Evolutionary conservation across 2,888 invertebrate genomes (phyloP).

Genomic region (Nephrotoma guestfalica): DNA sequence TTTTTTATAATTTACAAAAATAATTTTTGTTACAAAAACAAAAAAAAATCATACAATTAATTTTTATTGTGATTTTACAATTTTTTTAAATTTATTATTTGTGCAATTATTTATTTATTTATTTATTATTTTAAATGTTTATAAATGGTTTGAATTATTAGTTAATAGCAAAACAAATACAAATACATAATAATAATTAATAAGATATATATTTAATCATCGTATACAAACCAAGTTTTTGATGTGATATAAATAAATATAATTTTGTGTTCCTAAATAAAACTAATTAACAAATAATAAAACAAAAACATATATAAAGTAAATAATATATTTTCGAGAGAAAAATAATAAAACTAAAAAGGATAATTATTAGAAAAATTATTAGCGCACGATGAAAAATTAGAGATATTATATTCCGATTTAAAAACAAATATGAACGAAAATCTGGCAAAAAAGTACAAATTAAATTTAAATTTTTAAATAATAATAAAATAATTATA

Average conservation of each 20-base stretch:
- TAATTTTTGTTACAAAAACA: not conserved
- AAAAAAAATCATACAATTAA: not conserved
- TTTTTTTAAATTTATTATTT: not conserved
- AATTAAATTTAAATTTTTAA: not conserved
- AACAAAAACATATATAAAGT: not conserved
- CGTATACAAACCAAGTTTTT: not conserved
- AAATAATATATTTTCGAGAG: not conserved
- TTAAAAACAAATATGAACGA: not conserved
- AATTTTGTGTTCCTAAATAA: not conserved
- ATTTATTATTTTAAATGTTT: not conserved
- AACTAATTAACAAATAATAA: not conserved
- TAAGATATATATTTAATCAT: not conserved
- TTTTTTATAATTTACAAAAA: not conserved
- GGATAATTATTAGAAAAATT: not conserved
- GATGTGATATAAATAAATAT: not conserved
- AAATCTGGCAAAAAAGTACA: not conserved
- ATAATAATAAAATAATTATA: not conserved
- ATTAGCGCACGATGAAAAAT: not conserved
- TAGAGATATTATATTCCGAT: not conserved
- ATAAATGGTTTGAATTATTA: not conserved
- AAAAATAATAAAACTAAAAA: not conserved
- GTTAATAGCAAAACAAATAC: not conserved
- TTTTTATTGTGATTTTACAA: not conserved
- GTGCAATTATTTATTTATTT: not conserved
- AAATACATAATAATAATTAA: not conserved